Evolutionary conservation across 1,140 invertebrate genomes (phyloP).

Genomic region (Pogonomyrmex barbatus): DNA sequence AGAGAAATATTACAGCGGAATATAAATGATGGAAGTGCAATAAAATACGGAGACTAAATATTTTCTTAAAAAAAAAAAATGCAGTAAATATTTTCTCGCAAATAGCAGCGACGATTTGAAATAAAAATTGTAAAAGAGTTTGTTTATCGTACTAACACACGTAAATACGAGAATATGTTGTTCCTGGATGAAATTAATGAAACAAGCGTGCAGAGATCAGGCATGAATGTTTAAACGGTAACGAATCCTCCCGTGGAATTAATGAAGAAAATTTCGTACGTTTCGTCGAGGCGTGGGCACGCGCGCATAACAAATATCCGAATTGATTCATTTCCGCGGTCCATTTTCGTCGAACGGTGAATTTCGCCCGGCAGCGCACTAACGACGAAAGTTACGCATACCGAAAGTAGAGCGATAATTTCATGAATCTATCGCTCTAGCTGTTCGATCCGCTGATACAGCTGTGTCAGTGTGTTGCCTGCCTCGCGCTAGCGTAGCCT

Average conservation of each 20-base stretch:
- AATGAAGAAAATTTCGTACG: constrained; percentile 39
- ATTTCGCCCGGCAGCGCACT: constrained; percentile 29
- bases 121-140: background rate
- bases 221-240: background rate
- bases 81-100: background rate
- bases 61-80: background rate
- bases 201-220: background rate
- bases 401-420: constrained; percentile 61
- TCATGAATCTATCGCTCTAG: constrained; percentile 53
- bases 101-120: background rate
- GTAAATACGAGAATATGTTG: background rate
- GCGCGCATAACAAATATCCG: constrained; percentile 33
- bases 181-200: constrained; percentile 14
- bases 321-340: constrained; percentile 52
- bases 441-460: constrained; percentile 1
- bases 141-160: background rate
- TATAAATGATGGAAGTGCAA: constrained; percentile 4
- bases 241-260: background rate
- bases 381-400: constrained; percentile 46
- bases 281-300: background rate
- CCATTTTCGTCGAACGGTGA: constrained; percentile 42
- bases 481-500: background rate
- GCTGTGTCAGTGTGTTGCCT: constrained; percentile 20
- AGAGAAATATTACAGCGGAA: background rate
- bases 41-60: background rate